A percentile compares a stretch with the other conserved stretches of the same genome.
Evolutionary conservation across 1,140 invertebrate genomes (phyloP).

Genomic region (Helicoverpa armigera): DNA sequence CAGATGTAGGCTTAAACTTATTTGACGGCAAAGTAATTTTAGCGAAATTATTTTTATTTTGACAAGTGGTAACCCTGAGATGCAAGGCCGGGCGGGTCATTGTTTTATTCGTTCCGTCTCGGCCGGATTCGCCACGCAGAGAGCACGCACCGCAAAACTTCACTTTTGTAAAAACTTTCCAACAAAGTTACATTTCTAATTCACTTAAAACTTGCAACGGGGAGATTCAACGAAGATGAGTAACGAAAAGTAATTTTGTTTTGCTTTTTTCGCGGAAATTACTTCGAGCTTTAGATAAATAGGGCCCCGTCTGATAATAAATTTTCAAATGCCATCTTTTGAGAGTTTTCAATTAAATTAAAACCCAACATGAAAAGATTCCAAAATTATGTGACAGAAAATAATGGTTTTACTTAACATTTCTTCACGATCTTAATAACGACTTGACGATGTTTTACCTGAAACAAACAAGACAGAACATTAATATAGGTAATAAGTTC

Average conservation of each 20-base stretch:
- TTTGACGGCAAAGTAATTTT: neutral
- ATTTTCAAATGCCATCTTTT: too few species aligned
- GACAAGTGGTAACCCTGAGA: conserved; percentile 24
- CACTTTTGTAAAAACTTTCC: conserved; percentile 34
- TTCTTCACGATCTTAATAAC: neutral
- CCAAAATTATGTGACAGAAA: neutral
- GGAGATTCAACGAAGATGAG: neutral
- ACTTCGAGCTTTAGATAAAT: neutral
- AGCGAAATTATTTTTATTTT: neutral
- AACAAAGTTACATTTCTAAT: conserved; percentile 28
- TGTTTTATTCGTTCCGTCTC: conserved; percentile 69
- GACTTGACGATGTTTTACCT: conserved; percentile 18
- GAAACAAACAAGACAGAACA: conserved; percentile 26
- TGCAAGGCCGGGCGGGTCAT: conserved; percentile 60
- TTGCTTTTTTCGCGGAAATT: conserved; percentile 21
- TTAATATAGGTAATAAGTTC: conserved; percentile 5
- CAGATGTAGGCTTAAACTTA: neutral
- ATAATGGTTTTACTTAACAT: conserved; percentile 1
- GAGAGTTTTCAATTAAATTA: too few species aligned
- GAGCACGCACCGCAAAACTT: conserved; percentile 21
- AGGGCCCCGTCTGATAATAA: neutral
- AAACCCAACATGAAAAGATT: neutral
- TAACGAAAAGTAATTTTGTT: conserved; percentile 24
- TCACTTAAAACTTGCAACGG: conserved; percentile 36
- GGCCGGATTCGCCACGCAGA: conserved; percentile 61